A percentile compares a stretch with the other conserved stretches of the same genome.
Conservation (phyloP, 2,797 vertebrate species). For the Sebastes oblongus region DNA sequence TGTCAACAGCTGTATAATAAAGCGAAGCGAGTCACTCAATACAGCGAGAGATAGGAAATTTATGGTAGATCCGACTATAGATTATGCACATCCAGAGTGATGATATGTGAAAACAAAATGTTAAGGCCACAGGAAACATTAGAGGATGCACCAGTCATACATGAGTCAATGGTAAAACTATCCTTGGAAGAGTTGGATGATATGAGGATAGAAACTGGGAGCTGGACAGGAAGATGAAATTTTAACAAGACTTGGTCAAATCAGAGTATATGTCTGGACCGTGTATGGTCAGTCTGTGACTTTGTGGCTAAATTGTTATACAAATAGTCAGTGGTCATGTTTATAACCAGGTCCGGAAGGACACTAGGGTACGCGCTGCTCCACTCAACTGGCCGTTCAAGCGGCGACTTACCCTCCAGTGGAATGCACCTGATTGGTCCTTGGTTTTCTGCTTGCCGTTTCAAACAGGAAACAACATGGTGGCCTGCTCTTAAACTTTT, state of each 20-base stretch:
- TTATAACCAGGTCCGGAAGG: too few species aligned
- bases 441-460: too few species aligned
- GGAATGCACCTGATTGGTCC: neutral
- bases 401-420: fast-evolving
- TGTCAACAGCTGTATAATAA: constrained; percentile 58
- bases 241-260: neutral
- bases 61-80: constrained; percentile 13
- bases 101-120: constrained; percentile 38
- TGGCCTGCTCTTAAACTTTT: too few species aligned
- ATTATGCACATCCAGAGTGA: constrained; percentile 27
- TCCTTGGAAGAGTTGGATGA: constrained; percentile 6
- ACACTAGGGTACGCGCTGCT: too few species aligned
- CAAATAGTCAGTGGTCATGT: too few species aligned
- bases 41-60: constrained; percentile 10
- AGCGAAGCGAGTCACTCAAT: constrained; percentile 42
- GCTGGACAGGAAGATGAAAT: neutral
- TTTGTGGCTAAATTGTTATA: too few species aligned
- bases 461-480: too few species aligned
- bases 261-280: too few species aligned
- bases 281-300: too few species aligned
- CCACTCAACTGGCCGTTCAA: too few species aligned
- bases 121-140: constrained; percentile 23
- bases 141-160: constrained; percentile 14
- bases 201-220: constrained; percentile 1
- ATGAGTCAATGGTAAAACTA: constrained; percentile 25